Conservation (phyloP, 2,113 vertebrate species). For the Picathartes gymnocephalus region DNA sequence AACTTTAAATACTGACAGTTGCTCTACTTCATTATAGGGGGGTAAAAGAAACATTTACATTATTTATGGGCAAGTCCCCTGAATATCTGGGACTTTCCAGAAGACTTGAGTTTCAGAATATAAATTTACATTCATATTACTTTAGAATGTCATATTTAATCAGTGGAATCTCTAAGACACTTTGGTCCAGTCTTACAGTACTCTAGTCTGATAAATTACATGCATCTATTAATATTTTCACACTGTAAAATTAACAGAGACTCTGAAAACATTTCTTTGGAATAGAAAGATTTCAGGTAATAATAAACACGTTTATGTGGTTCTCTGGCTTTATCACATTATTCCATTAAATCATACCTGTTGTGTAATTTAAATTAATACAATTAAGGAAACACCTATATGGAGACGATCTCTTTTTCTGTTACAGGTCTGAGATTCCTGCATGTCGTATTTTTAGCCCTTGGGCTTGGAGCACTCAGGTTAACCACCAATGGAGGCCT, state of each 20-base stretch:
- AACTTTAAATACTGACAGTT: not conserved
- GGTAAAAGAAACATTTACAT: not conserved
- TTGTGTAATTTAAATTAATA: not conserved
- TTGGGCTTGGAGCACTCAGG: not conserved
- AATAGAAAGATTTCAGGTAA: not conserved
- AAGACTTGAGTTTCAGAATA: not conserved
- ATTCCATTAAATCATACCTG: not conserved
- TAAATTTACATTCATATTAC: not conserved
- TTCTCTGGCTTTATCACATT: not conserved
- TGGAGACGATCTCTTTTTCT: not conserved
- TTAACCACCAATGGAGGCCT: not conserved
- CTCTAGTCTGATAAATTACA: not conserved
- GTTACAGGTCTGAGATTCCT: not conserved
- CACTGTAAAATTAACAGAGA: not conserved
- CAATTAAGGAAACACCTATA: not conserved
- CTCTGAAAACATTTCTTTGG: not conserved
- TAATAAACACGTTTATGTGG: not conserved
- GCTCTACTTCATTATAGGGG: not conserved
- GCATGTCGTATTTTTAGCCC: not conserved
- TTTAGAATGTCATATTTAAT: not conserved
- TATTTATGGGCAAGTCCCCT: not conserved
- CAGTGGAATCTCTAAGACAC: not conserved
- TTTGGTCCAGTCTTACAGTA: not conserved
- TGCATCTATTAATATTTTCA: not conserved
- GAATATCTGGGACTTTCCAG: not conserved